Evolutionary conservation across 1,140 invertebrate species (phyloP).

Genomic region (Dreissena polymorpha): DNA sequence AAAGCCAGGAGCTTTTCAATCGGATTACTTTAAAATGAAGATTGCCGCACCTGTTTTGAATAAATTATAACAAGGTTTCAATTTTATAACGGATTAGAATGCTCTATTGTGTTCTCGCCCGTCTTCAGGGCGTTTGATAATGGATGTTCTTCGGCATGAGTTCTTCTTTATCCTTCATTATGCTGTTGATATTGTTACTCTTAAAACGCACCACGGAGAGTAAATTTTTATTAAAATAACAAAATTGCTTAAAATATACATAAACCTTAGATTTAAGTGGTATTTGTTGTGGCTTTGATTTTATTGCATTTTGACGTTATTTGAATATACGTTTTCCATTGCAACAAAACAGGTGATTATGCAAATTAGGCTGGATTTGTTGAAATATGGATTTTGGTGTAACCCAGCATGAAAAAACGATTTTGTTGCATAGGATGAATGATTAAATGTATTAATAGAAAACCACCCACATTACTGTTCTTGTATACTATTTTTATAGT

Average conservation of each 20-base stretch:
- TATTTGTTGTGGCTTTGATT: no score
- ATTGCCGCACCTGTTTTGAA: conserved; percentile 50
- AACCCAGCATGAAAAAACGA: no score
- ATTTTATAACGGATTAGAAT: conserved; percentile 42
- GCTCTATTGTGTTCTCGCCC: conserved; percentile 23
- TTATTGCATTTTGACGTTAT: no score
- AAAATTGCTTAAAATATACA: conserved; percentile 33
- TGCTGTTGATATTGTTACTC: conserved; percentile 22
- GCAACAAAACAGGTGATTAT: no score
- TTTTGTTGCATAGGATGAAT: no score
- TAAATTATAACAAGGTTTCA: conserved; percentile 34
- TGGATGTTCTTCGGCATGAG: conserved; percentile 23
- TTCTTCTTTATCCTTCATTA: conserved; percentile 21
- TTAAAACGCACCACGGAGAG: conserved; percentile 12
- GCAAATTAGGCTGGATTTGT: no score
- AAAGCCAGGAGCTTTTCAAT: neutral
- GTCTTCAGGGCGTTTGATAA: conserved; percentile 11
- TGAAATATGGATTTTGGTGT: no score
- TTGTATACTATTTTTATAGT: no score
- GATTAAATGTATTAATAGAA: no score
- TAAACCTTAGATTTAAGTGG: conserved; percentile 2
- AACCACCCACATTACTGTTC: no score
- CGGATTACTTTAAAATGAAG: conserved; percentile 30
- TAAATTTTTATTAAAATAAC: conserved; percentile 51
- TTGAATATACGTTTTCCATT: no score